Conservation (phyloP, 2,888 invertebrate species). For the Acutogordius australiensis region DNA sequence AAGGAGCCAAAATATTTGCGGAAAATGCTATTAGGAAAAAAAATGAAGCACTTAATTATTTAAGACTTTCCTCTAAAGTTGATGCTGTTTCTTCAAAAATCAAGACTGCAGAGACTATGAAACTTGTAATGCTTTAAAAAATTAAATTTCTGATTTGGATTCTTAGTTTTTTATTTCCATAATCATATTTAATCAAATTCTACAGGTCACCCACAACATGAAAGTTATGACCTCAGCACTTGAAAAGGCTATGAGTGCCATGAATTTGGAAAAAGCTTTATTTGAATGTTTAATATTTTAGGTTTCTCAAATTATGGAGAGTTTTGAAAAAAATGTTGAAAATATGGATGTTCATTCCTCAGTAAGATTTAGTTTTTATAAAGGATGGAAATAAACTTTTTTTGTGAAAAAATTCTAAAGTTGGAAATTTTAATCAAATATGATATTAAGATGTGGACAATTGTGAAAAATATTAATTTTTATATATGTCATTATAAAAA, state of each 20-base stretch:
- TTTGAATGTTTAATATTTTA: constrained; percentile 15
- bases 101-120: constrained; percentile 81
- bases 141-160: no score
- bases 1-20: constrained; percentile 87
- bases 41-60: constrained; percentile 74
- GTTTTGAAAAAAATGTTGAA: constrained; percentile 94
- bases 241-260: constrained; percentile 99
- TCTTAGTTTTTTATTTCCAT: no score
- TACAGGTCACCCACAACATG: constrained; percentile 55
- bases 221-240: constrained; percentile 91
- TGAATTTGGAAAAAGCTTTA: constrained; percentile 67
- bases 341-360: constrained; percentile 93
- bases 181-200: no score
- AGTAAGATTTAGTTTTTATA: no score
- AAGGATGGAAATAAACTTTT: no score
- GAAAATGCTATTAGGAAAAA: constrained; percentile 85
- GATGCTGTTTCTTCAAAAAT: constrained; percentile 90
- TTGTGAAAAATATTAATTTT: no score
- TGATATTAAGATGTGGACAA: no score
- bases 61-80: constrained; percentile 79
- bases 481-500: no score
- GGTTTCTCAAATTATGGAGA: constrained; percentile 31
- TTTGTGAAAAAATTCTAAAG: no score
- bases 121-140: constrained; percentile 36
- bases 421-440: no score